Evolutionary conservation across 2,888 invertebrate species (phyloP).

Genomic region (Alsophila aescularia): DNA sequence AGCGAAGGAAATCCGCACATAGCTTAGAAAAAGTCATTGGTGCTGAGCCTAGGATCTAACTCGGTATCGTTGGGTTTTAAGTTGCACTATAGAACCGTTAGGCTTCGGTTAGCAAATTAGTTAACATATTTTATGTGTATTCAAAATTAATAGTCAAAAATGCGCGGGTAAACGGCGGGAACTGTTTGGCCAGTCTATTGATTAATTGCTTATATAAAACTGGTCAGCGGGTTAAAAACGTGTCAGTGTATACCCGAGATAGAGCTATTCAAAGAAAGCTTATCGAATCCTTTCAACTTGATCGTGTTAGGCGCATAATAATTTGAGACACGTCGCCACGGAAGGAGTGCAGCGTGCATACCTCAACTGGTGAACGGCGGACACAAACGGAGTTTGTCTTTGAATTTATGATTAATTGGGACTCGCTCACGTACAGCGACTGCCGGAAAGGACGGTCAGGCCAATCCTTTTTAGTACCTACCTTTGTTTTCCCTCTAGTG

Average conservation of each 20-base stretch:
- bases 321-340: constrained; percentile 27
- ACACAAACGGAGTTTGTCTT: constrained; percentile 28
- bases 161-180: too few species aligned
- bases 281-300: neutral
- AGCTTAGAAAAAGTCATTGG: too few species aligned
- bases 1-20: too few species aligned
- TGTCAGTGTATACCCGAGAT: neutral
- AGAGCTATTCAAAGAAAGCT: neutral
- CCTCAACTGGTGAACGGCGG: constrained; percentile 21
- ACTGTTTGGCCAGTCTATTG: too few species aligned
- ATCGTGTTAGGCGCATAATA: constrained; percentile 18
- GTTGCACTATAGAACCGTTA: too few species aligned
- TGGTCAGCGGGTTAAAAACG: too few species aligned
- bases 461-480: constrained; percentile 3
- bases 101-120: too few species aligned
- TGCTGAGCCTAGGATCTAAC: too few species aligned
- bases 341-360: constrained; percentile 30
- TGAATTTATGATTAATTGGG: constrained; percentile 35
- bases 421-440: constrained; percentile 28
- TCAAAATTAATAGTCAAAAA: too few species aligned
- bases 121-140: too few species aligned
- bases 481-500: neutral
- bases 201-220: too few species aligned
- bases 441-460: constrained; percentile 21
- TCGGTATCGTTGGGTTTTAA: too few species aligned